Base-by-base conservation (phyloP, 2,113 vertebrate genomes). In the Scortum barcoo region DNA sequence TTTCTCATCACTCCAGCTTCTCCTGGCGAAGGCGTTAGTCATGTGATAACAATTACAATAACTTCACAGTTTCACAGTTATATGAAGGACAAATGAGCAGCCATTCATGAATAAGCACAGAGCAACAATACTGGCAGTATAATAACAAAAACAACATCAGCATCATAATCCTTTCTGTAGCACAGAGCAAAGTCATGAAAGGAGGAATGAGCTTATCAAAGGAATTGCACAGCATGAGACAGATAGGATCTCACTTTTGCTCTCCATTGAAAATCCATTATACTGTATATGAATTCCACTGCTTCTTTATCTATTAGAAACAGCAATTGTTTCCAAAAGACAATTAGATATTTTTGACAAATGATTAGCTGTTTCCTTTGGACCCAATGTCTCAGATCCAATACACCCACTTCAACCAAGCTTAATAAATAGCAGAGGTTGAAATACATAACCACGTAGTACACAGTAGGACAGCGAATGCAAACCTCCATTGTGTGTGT, bases 61-160 rank as follows among this genome's bases (percentile, higher is more conserved):
- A 17, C 22, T 70, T 28, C 22, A 62, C 2, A 44, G 5, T 50
- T 53, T 53, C 9, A 63, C 26, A 20, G 8, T 14, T 36, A 24
- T 5, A 24, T 17, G 1, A 30, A 48, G 9, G 22, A 22, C 1
- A 69, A 53, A 24, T 4, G 48, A 38, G 65, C 19, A 3, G 14
- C 71, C 11, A 26, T 46, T 36, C 13, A 58, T 56, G 14, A 44
- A 11, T 57, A 26, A 20, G 3, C 33, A 51, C 0, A 46, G 33
- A 54, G 26, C 7, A 70, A 51, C 3, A 48, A 67, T 30, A 48
- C n/a, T 33, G 56, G 22, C 38, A 58, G 13, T 13, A 16, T 24
- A n/a, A 22, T 48, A 57, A 58, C 19, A 68, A 78, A 63, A 69
- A 24, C 69, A 67, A 38, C 48, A 68, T 36, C 33, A 36, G 53